phyloP scores from a whole-genome alignment of 2,797 vertebrate species.

The Lepidocolaptes lacrymiger region DNA sequence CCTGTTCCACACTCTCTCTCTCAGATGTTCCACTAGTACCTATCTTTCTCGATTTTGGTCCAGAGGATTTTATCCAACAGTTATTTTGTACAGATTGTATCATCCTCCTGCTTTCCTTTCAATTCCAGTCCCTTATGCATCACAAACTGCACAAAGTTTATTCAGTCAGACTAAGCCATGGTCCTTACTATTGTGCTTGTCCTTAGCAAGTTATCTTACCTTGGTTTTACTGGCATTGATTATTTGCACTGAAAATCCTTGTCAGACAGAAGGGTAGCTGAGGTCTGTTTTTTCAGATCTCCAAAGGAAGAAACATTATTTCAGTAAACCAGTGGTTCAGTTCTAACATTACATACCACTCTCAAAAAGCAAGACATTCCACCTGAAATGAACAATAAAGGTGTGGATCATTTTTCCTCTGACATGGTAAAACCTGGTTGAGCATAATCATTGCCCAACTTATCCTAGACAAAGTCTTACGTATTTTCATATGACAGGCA shows the following conservation, averaged over 20 bases:
- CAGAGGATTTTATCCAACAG: not conserved
- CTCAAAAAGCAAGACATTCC: not conserved
- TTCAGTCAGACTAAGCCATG: not conserved
- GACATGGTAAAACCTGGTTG: not conserved
- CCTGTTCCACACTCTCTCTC: not conserved
- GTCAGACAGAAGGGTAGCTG: not conserved
- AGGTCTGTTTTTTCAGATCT: not conserved
- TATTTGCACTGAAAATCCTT: not conserved
- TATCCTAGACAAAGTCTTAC: not conserved
- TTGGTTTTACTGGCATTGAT: not conserved
- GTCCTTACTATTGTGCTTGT: not conserved
- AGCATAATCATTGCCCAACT: not conserved
- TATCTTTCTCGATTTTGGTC: not conserved
- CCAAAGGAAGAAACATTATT: not conserved
- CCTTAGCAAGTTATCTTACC: not conserved
- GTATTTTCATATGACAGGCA: not conserved
- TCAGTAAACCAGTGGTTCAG: not conserved
- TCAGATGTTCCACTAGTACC: not conserved
- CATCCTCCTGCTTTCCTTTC: not conserved
- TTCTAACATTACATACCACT: not conserved
- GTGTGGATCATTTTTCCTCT: not conserved
- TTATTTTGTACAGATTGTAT: not conserved
- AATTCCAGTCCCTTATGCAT: not conserved
- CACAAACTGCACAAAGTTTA: not conserved
- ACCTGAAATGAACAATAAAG: not conserved